Conservation (phyloP, 2,797 vertebrate genomes). For the Pyrocephalus nanus region DNA sequence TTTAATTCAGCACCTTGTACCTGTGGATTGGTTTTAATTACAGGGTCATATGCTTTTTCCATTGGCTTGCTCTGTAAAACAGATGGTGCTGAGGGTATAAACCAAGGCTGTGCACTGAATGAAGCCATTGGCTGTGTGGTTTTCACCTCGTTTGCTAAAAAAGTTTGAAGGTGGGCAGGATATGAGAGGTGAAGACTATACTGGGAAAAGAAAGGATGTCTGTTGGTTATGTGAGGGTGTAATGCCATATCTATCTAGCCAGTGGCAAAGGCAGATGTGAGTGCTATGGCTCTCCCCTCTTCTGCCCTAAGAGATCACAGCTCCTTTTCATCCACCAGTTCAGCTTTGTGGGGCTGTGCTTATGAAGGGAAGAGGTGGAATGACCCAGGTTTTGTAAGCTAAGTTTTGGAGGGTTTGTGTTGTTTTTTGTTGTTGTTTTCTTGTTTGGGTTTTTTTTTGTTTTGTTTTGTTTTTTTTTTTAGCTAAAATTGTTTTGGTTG, state of each 20-base stretch:
- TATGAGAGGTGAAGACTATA: neutral
- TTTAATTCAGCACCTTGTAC: neutral
- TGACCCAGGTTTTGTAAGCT: neutral
- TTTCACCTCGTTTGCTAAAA: neutral
- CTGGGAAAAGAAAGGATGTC: neutral
- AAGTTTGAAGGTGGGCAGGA: neutral
- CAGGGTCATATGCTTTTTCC: neutral
- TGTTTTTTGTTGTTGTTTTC: neutral
- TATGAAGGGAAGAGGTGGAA: neutral
- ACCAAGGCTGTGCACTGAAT: neutral
- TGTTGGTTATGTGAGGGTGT: neutral
- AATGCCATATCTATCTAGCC: neutral
- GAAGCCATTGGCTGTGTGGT: neutral
- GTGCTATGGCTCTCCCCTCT: neutral
- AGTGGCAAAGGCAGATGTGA: neutral
- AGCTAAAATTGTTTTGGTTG: neutral
- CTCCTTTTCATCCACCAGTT: neutral
- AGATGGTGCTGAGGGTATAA: neutral
- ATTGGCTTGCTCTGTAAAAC: neutral
- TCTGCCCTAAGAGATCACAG: neutral
- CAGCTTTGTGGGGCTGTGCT: neutral
- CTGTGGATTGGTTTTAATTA: slow-evolving; percentile 35
- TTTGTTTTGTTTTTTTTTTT: neutral
- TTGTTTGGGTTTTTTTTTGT: neutral
- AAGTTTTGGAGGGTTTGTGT: neutral